Evolutionary conservation across 2,797 vertebrate species (phyloP), one percentile per base, ranked within the genome.

Genomic region (Nannoperca obscura): DNA sequence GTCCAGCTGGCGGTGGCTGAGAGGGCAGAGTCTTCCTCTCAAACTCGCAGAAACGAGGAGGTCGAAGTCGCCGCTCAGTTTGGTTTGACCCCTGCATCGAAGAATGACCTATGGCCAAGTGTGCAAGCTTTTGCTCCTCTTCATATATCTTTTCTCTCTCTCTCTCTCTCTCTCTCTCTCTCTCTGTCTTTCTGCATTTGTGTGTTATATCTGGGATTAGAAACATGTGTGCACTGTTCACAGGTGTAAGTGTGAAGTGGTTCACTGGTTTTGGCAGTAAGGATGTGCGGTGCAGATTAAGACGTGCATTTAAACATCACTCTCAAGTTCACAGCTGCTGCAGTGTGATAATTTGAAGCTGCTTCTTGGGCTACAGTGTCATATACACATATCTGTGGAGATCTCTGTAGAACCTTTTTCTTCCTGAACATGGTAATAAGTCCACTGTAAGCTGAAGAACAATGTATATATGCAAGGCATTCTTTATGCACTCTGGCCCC

Each of bases 181-280:
- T 59, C 32, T 38, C 19, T 52, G 42, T 49, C 32, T 68, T 40
- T 82, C 9, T 19, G 22, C 24, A 9, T 70, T 42, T 17, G 15
- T 10, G 55, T 62, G 62, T 50, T 66, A 76, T 61, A 32, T 74
- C 61, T 63, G 46, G 32, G 42, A 81, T 79, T 64, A 80, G 73
- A 88, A 82, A 71, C 78, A 78, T 67, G 68, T 88, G 80, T 60
- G 74, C 4, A 14, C 46, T 75, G 46, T 20, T 63, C 47, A 55
- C 27, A 1, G 46, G 54, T 32, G 32, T 32, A 17, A 10, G 76
- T 69, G 61, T 44, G 57, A 78, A 69, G 66, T 65, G 61, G 44
- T 52, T 71, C 44, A 24, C 10, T 76, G 55, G 69, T 59, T 79
- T 78, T 76, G 62, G 32, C 60, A 19, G 59, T 34, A 55, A 77